Evolutionary conservation across 2,888 invertebrate species (phyloP).

Genomic region (Tipula confusa): DNA sequence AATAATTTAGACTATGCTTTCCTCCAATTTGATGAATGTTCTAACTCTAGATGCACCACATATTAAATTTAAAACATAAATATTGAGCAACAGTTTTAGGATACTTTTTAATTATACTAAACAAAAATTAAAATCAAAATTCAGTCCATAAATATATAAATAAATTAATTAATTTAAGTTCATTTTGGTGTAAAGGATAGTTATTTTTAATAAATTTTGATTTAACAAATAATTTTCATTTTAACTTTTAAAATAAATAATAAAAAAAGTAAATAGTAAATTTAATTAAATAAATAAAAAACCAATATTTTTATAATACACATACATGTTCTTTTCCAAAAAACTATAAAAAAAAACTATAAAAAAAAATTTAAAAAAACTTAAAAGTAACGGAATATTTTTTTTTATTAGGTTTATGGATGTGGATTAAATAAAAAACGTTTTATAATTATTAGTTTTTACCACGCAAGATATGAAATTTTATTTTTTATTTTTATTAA

Average conservation of each 20-base stretch:
- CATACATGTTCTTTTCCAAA: constrained; percentile 25
- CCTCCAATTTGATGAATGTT: constrained; percentile 1
- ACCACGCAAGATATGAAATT: neutral
- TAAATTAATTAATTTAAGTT: neutral
- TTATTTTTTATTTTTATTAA: neutral
- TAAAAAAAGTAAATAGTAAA: neutral
- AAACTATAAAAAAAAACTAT: neutral
- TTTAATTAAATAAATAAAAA: constrained; percentile 13
- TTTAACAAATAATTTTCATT: neutral
- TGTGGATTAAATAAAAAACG: neutral
- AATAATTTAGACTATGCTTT: constrained; percentile 3
- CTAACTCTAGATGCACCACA: constrained; percentile 25
- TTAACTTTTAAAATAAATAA: neutral
- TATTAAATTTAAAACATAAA: neutral
- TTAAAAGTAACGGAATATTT: neutral
- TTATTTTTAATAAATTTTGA: neutral
- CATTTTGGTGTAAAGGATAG: constrained; percentile 12
- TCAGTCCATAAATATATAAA: neutral
- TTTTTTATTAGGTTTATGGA: neutral
- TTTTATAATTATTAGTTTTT: neutral
- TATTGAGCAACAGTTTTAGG: neutral
- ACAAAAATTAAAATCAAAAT: neutral
- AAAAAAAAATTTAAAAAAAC: neutral
- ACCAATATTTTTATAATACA: constrained; percentile 25
- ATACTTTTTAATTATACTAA: constrained; percentile 5